Conservation (phyloP, 2,888 invertebrate genomes). For the Cactoblastis cactorum region DNA sequence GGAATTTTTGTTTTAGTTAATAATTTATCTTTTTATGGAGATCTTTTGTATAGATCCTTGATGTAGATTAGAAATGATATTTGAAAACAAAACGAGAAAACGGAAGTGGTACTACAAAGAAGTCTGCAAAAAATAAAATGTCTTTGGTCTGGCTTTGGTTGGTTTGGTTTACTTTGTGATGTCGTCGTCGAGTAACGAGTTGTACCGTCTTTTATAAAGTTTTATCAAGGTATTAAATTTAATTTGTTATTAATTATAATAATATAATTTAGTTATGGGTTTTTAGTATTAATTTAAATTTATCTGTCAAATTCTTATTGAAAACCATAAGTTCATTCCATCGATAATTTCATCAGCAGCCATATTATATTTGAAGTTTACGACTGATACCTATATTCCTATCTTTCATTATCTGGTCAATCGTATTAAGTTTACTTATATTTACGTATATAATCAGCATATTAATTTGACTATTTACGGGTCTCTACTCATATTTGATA, state of each 20-base stretch:
- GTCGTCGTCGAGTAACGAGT: conserved; percentile 63
- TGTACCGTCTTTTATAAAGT: conserved; percentile 76
- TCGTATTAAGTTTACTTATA: conserved; percentile 31
- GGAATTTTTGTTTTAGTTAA: too few species aligned
- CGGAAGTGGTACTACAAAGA: background rate
- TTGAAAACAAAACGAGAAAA: background rate
- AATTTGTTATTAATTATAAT: conserved; percentile 17
- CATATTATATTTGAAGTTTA: conserved; percentile 62
- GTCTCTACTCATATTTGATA: conserved; percentile 26
- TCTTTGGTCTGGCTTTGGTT: too few species aligned
- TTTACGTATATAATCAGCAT: conserved; percentile 15
- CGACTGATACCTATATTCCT: conserved; percentile 37
- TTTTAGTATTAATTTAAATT: conserved; percentile 5
- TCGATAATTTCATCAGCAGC: conserved; percentile 41
- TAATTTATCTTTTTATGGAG: too few species aligned
- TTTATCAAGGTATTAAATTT: conserved; percentile 65
- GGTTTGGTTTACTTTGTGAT: conserved; percentile 51
- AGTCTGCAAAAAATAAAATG: background rate
- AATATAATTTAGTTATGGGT: conserved; percentile 15
- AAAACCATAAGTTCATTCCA: background rate
- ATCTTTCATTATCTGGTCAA: conserved; percentile 53
- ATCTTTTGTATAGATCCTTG: too few species aligned
- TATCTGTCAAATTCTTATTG: background rate
- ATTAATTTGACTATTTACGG: conserved; percentile 11
- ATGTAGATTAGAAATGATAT: background rate